These are phyloP conservation scores for Neoitamus cyanurus DNA, from an alignment of 2,888 invertebrate genomes.

Conservation along the genomic window DNA sequence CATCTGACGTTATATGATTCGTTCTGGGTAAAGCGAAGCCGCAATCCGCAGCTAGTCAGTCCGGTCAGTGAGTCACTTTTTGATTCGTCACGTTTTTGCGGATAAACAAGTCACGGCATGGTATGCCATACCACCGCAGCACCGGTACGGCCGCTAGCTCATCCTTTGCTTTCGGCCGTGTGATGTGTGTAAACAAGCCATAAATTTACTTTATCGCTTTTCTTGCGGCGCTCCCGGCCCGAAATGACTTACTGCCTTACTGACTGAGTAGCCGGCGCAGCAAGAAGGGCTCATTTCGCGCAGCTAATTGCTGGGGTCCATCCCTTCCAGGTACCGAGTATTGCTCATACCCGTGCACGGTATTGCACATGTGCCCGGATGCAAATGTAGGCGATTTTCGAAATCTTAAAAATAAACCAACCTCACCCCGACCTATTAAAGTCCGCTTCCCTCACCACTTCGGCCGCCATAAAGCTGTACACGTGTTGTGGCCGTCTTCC, in stretches of 20 bases:
- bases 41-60: neutral
- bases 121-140: neutral
- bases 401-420: neutral
- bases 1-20: neutral
- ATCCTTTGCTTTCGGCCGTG: neutral
- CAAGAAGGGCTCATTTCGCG: neutral
- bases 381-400: neutral
- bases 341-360: neutral
- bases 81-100: neutral
- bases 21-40: neutral
- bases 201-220: neutral
- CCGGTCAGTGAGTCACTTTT: neutral
- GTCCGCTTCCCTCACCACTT: neutral
- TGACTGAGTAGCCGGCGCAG: neutral
- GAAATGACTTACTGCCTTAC: neutral
- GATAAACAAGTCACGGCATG: neutral
- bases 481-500: neutral
- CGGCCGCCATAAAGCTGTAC: neutral
- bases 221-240: neutral
- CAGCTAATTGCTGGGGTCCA: neutral
- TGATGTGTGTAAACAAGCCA: neutral
- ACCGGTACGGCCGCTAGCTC: neutral
- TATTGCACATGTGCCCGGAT: neutral
- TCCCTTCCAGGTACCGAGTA: neutral
- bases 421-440: neutral